phyloP scores from a whole-genome alignment of 2,797 vertebrate genomes.

The Sus cebifrons region DNA sequence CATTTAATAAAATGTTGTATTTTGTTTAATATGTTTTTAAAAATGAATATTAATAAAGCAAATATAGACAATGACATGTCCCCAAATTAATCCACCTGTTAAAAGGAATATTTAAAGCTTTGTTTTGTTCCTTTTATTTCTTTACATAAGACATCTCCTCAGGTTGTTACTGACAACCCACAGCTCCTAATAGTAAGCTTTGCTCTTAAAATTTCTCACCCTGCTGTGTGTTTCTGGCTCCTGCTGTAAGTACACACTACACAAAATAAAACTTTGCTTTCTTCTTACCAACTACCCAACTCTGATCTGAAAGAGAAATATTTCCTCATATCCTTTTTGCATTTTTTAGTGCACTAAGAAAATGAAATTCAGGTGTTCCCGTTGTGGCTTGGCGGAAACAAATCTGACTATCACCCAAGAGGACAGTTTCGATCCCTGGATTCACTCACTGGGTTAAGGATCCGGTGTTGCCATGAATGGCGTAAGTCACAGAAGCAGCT shows the following conservation, averaged over 20 bases:
- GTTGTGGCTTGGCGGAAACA: too few species aligned
- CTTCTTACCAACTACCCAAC: slow-evolving; percentile 43
- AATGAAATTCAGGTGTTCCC: background rate
- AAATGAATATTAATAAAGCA: slow-evolving; percentile 27
- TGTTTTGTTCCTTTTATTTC: background rate
- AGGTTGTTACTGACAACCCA: background rate
- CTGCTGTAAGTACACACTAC: slow-evolving; percentile 37
- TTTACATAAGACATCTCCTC: slow-evolving; percentile 14
- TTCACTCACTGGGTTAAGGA: too few species aligned
- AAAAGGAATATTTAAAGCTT: slow-evolving; percentile 67
- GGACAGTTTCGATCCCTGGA: too few species aligned
- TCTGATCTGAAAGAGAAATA: slow-evolving; percentile 65
- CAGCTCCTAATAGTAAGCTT: slow-evolving; percentile 63
- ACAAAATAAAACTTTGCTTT: slow-evolving; percentile 57
- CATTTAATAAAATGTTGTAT: background rate
- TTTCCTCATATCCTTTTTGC: slow-evolving; percentile 30
- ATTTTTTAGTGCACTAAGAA: slow-evolving; percentile 49
- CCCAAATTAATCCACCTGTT: background rate
- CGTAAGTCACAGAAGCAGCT: too few species aligned
- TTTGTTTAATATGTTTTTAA: background rate
- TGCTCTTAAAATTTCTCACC: slow-evolving; percentile 76
- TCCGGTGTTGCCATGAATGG: too few species aligned
- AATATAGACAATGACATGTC: slow-evolving; percentile 17
- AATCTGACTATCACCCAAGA: too few species aligned
- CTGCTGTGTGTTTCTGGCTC: slow-evolving; percentile 34